A percentile compares a stretch with the other conserved stretches of the same genome.
Conservation (phyloP, 2,888 invertebrate species). For the Trypoxylon attenuatum region DNA sequence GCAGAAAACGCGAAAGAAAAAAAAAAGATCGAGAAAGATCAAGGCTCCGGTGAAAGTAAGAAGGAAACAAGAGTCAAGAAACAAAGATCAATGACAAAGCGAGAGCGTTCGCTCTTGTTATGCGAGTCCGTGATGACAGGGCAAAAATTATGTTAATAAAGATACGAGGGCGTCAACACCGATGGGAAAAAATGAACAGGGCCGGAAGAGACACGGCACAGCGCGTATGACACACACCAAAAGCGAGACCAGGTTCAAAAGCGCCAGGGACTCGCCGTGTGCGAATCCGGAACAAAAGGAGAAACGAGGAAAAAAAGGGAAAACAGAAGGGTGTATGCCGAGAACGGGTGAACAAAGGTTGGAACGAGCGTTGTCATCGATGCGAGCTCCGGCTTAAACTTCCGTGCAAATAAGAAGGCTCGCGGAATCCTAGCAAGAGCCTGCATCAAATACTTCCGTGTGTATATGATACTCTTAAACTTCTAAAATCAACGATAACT, state of each 20-base stretch:
- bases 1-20: no score
- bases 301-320: not conserved
- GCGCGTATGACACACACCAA: not conserved
- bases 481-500: constrained; percentile 69
- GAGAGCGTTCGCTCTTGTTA: no score
- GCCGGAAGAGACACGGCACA: not conserved
- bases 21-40: no score
- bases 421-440: not conserved
- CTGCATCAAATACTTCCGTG: no score
- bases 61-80: not conserved
- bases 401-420: not conserved
- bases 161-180: not conserved
- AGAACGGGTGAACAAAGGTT: not conserved
- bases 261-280: not conserved
- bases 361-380: not conserved
- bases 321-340: constrained; percentile 5
- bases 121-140: not conserved
- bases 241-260: not conserved
- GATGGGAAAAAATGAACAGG: not conserved
- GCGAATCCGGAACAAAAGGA: not conserved
- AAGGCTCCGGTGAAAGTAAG: no score
- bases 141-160: not conserved
- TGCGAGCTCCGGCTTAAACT: not conserved
- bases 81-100: not conserved
- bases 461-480: constrained; percentile 42